These are phyloP conservation scores for Eufriesea mexicana DNA, from an alignment of 1,140 invertebrate genomes.

Conservation along the genomic window DNA sequence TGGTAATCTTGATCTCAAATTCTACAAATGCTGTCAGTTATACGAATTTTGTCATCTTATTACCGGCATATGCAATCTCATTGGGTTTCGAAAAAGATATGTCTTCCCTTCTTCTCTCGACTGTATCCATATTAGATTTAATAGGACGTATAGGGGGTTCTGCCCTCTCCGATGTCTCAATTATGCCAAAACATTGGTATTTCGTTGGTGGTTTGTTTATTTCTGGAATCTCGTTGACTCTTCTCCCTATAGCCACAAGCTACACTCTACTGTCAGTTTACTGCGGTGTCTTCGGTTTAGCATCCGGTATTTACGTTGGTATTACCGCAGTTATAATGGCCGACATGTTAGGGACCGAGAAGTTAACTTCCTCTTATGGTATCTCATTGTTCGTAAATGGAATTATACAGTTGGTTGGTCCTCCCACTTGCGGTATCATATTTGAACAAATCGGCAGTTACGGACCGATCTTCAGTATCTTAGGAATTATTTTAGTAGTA, in stretches of 20 bases:
- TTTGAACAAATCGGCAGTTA: constrained; percentile 86
- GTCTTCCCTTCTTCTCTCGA: constrained; percentile 88
- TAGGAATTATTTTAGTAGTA: constrained; percentile 88
- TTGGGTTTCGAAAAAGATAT: constrained; percentile 87
- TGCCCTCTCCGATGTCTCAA: constrained; percentile 88
- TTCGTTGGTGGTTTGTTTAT: constrained; percentile 89
- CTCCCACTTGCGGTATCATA: constrained; percentile 89
- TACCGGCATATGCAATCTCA: constrained; percentile 88
- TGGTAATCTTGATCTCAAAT: constrained; percentile 91
- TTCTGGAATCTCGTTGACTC: constrained; percentile 88
- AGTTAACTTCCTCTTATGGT: constrained; percentile 92
- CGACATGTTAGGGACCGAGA: constrained; percentile 91
- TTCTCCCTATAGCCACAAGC: constrained; percentile 85
- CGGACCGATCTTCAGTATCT: constrained; percentile 86
- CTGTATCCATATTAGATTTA: constrained; percentile 90
- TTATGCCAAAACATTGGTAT: constrained; percentile 90
- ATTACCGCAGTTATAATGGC: constrained; percentile 93
- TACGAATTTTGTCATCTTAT: constrained; percentile 91
- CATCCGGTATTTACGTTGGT: constrained; percentile 93
- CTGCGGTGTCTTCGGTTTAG: constrained; percentile 90
- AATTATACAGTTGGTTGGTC: constrained; percentile 89
- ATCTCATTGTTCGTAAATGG: constrained; percentile 93
- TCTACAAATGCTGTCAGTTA: constrained; percentile 93
- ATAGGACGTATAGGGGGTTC: constrained; percentile 92
- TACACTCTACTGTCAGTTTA: constrained; percentile 84